phyloP scores from a whole-genome alignment of 2,113 vertebrate genomes.

The Pomatostomus ruficeps region DNA sequence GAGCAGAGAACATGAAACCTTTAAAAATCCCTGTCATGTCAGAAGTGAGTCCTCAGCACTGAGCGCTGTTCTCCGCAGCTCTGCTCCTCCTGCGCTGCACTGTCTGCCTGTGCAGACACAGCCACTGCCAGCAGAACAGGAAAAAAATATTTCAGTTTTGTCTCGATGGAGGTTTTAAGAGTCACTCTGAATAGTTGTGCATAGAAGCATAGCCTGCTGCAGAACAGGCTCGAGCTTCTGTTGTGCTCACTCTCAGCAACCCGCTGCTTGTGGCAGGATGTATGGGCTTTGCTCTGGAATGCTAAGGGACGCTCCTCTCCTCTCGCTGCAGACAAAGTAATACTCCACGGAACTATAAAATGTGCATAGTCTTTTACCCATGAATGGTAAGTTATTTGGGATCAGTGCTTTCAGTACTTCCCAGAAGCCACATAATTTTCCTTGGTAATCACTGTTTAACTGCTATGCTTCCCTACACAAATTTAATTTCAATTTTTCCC shows the following conservation, averaged over 20 bases:
- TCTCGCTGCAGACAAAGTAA: background rate
- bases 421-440: conserved; percentile 38
- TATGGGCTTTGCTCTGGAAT: background rate
- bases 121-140: background rate
- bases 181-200: background rate
- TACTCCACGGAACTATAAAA: background rate
- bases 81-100: background rate
- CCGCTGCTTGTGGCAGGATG: background rate
- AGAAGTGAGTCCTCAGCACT: background rate
- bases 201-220: background rate
- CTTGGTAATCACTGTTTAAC: conserved; percentile 24
- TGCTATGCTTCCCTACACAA: conserved; percentile 6
- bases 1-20: background rate
- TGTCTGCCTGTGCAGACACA: background rate
- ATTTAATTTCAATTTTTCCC: conserved; percentile 8
- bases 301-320: background rate
- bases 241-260: rapidly evolving
- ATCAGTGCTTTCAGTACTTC: conserved; percentile 12
- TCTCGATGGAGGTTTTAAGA: background rate
- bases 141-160: background rate
- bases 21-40: rapidly evolving
- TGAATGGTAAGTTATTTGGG: conserved; percentile 8
- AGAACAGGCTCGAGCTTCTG: background rate
- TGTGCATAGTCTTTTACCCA: background rate
- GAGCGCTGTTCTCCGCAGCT: background rate